Base-by-base conservation (phyloP, 2,888 invertebrate genomes). In the Deroplatys truncata region DNA sequence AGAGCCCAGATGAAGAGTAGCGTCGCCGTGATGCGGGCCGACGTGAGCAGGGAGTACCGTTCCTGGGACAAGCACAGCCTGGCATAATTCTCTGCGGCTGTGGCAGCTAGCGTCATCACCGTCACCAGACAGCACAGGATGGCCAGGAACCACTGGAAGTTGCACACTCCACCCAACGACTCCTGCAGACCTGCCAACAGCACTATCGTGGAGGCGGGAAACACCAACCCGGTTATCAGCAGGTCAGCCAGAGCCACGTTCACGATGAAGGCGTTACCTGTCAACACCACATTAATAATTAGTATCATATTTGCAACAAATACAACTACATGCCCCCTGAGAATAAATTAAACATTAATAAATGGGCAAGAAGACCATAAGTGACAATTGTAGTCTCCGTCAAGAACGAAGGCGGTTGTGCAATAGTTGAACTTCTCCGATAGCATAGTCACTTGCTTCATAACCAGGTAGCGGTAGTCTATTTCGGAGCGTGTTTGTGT, bases 191-290 rank as follows among this genome's bases (percentile, higher is more conserved):
- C 96, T 0, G 97, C 96, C 28, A 97, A 93, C 82, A 97, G 95
- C 0, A 96, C 95, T 9, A 97, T 95, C 0, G 96, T 95, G 0
- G 96, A 95, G 0, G 96, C 95, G 0, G 97, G 97, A 91, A 97
- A 95, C 83, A 97, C 96, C 20, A 95, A 92, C 0, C 95, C 95
- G 0, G 97, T 96, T 16, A 97, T 95, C 28, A 97, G 93, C 86
- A 97, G 93, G 92, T 97, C 97, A 0, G 97, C 95, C 88, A 97
- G 92, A 0, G 97, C 97, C 35, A 96, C 94, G 93, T 96, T 96
- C 90, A 96, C 96, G 91, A 96, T 93, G 92, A 96, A 96, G 49
- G 96, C 95, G 93, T 96, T 96, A 88, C 96, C 96, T 96, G 94
- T 28, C 90, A 92, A 90, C 89, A 90, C 90, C 72, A 91, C 1